Conservation (phyloP, 2,888 invertebrate genomes). For the Agrotis puta region DNA sequence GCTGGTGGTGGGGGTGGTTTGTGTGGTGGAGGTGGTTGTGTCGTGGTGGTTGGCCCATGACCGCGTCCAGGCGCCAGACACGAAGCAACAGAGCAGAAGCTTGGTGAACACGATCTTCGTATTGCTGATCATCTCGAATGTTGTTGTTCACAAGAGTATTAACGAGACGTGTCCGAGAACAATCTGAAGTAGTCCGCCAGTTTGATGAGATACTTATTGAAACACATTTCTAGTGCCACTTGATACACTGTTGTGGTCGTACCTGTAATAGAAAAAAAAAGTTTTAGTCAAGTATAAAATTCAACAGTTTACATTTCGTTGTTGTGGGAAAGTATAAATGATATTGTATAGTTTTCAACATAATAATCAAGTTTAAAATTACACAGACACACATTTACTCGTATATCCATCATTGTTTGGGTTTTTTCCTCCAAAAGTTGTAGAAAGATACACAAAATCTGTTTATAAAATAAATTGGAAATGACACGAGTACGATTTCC, state of each 20-base stretch:
- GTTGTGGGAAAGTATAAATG: neutral
- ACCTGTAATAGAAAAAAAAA: slow-evolving; percentile 76
- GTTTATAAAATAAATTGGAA: neutral
- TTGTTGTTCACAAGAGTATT: slow-evolving; percentile 63
- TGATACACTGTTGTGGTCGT: slow-evolving; percentile 62
- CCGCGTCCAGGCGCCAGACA: slow-evolving; percentile 80
- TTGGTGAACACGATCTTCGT: slow-evolving; percentile 86
- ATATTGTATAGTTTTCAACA: no score
- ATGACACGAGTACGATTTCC: slow-evolving; percentile 20
- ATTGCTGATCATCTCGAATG: slow-evolving; percentile 81
- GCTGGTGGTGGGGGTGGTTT: slow-evolving; percentile 87
- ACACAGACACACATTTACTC: neutral
- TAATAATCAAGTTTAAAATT: neutral
- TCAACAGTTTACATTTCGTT: neutral
- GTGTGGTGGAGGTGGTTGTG: slow-evolving; percentile 88
- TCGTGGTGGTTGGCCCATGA: slow-evolving; percentile 90
- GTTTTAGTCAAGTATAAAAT: slow-evolving; percentile 3
- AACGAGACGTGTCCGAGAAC: slow-evolving; percentile 76
- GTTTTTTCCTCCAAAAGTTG: neutral
- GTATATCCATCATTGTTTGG: neutral
- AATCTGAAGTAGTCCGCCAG: slow-evolving; percentile 87
- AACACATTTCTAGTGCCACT: slow-evolving; percentile 85
- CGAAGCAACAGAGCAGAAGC: slow-evolving; percentile 81
- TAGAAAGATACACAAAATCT: no score
- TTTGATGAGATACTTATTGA: slow-evolving; percentile 85